Base-by-base conservation (phyloP, 2,888 invertebrate species). In the Parelbella ahira region DNA sequence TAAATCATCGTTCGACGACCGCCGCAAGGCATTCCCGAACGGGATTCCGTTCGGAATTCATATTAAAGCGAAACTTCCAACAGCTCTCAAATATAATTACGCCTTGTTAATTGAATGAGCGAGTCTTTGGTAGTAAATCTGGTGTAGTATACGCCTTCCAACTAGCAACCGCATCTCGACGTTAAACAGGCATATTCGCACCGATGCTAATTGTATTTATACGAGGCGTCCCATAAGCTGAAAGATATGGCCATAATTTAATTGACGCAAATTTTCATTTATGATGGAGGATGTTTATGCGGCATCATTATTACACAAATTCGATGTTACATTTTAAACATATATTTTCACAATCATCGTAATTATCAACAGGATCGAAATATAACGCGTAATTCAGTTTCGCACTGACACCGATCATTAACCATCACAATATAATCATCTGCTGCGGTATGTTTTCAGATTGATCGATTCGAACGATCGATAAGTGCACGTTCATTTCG, bases 1-100 rank as follows among this genome's bases (percentile, higher is more conserved):
- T 72, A 67, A 74, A 72, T 64, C 68, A 66, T 57, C 60, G 58
- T 56, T 54, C 56, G 47, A 56, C 63, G 56, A 45, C 45, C 50
- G 52, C 39, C 54, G 51, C 48, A 7, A 42, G 42, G 33, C 27
- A 41, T 33, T 33, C 41, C 33, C 32, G 33, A 25, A 12, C 33
- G 33, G 33, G 7, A 33, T 41, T 33, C n/a, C 33, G 33, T 33
- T 33, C 20, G 25, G 20, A 10, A 18, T 42, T 28, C 24, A 28
- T 25, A 12, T 39, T 39, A 41, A 25, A 33, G 15, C 13, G 27
- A 28, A 42, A 33, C 28, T 28, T 27, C 20, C 33, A 7, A 4
- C 7, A 15, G 41, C 27, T 21, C 24, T 41, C 33, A 21, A 42
- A 34, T 27, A 28, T 28, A 34, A 42, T 42, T 27, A 34, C 15